phyloP scores from a whole-genome alignment of 2,888 invertebrate genomes.

The Trichopoda pennipes region DNA sequence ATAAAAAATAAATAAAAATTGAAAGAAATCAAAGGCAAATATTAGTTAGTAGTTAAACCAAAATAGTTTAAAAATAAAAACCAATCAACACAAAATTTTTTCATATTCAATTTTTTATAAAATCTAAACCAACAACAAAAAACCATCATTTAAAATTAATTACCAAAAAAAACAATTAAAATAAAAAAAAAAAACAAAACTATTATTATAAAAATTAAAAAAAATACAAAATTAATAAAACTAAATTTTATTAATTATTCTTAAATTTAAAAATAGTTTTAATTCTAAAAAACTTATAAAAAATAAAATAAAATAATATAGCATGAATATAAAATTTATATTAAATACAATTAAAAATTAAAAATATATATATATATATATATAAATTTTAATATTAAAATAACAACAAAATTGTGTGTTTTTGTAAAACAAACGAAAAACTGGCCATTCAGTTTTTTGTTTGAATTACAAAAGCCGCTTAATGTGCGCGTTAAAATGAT shows the following conservation, averaged over 20 bases:
- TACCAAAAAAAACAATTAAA: constrained; percentile 23
- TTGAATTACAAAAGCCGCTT: not conserved
- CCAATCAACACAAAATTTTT: constrained; percentile 52
- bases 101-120: constrained; percentile 59
- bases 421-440: not conserved
- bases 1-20: constrained; percentile 16
- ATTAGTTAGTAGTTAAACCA: constrained; percentile 63
- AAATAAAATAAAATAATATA: constrained; percentile 35
- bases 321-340: constrained; percentile 49
- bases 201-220: too few species aligned
- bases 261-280: constrained; percentile 47
- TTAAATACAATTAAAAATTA: constrained; percentile 23
- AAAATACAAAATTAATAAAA: too few species aligned
- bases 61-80: constrained; percentile 25
- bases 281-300: constrained; percentile 22
- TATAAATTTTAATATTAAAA: constrained; percentile 6
- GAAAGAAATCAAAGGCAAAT: constrained; percentile 49
- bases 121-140: constrained; percentile 10
- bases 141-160: constrained; percentile 18
- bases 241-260: constrained; percentile 59
- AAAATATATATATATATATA: constrained; percentile 8
- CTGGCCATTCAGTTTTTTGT: not conserved
- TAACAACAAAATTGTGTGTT: constrained; percentile 12
- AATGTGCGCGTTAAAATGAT: constrained; percentile 3
- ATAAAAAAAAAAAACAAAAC: constrained; percentile 15